phyloP scores from a whole-genome alignment of 1,140 invertebrate species.

The Acarapis woodi region DNA sequence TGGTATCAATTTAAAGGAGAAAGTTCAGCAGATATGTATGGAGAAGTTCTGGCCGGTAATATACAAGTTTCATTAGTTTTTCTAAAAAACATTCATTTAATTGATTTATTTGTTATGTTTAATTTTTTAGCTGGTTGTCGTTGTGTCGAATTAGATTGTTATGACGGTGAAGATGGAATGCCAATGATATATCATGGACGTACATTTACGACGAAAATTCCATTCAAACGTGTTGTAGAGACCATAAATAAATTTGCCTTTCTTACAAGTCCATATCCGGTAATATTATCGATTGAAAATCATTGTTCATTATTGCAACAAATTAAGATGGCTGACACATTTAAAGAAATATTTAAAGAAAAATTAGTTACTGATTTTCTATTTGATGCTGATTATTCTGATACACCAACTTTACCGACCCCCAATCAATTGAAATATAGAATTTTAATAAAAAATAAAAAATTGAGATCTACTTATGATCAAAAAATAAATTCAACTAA shows the following conservation, averaged over 20 bases:
- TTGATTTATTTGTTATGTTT: not conserved
- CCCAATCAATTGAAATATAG: conserved; percentile 20
- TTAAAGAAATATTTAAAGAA: conserved; percentile 11
- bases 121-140: conserved; percentile 10
- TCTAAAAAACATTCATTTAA: too few species aligned
- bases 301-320: conserved; percentile 78
- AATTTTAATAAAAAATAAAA: conserved; percentile 23
- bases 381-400: conserved; percentile 10
- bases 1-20: conserved; percentile 24
- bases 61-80: not conserved
- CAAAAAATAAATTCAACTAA: too few species aligned
- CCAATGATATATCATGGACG: conserved; percentile 27
- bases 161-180: conserved; percentile 25
- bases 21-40: conserved; percentile 25
- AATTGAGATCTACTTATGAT: conserved; percentile 11
- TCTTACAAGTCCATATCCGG: conserved; percentile 32
- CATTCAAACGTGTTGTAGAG: conserved; percentile 24
- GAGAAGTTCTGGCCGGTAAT: conserved; percentile 16
- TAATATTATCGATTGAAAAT: conserved; percentile 89
- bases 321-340: conserved; percentile 44
- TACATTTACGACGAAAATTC: conserved; percentile 26
- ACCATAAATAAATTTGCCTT: conserved; percentile 27
- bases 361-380: not conserved
- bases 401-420: conserved; percentile 16
- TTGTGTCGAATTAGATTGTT: conserved; percentile 24